A percentile compares a stretch with the other conserved stretches of the same genome.
phyloP scores from a whole-genome alignment of 2,888 invertebrate species.

The Dioctria linearis region DNA sequence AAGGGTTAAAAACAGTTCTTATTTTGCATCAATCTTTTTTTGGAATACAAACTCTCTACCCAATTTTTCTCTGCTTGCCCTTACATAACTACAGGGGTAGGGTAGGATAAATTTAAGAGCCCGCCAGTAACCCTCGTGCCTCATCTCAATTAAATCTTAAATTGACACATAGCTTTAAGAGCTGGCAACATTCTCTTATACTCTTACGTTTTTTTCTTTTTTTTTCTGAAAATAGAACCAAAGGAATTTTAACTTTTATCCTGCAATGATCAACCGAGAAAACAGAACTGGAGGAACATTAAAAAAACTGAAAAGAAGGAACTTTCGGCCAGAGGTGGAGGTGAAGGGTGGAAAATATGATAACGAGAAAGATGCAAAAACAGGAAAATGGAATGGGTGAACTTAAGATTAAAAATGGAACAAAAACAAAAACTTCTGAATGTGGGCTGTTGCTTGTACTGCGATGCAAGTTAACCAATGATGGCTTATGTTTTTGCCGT shows the following conservation, averaged over 20 bases:
- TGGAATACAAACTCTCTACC: no score
- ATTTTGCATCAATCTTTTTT: no score
- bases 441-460: constrained; percentile 8
- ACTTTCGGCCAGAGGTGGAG: background rate
- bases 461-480: constrained; percentile 12
- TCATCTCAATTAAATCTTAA: no score
- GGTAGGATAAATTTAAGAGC: no score
- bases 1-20: no score
- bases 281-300: background rate
- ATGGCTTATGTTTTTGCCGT: constrained; percentile 5
- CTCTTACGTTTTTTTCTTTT: background rate
- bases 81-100: no score
- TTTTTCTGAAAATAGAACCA: constrained; percentile 24
- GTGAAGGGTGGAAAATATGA: background rate
- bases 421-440: background rate
- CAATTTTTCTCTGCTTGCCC: no score
- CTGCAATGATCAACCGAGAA: background rate
- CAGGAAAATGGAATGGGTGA: constrained; percentile 24
- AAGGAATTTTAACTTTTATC: constrained; percentile 10
- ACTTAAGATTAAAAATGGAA: constrained; percentile 13
- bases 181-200: constrained; percentile 19
- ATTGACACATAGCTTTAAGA: background rate
- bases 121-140: no score
- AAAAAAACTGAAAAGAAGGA: background rate
- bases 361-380: constrained; percentile 19